A percentile compares a stretch with the other conserved stretches of the same genome.
Evolutionary conservation across 2,888 invertebrate species (phyloP).

Genomic region (Vannuccia rotundouncinata): DNA sequence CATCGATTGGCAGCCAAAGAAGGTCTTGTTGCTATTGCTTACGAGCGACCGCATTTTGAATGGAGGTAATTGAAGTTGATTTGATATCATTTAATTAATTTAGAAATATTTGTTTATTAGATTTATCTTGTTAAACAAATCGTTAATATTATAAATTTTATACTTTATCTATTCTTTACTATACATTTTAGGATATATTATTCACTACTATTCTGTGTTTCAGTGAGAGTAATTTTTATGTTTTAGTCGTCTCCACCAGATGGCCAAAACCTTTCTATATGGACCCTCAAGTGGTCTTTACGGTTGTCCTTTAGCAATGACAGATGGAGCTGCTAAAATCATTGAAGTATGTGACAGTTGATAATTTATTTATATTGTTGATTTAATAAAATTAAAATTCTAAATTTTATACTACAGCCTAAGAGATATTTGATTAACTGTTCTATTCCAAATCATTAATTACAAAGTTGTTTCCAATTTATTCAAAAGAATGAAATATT

Average conservation of each 20-base stretch:
- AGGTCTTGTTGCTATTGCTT: conserved; percentile 59
- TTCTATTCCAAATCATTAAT: too few relatives aligned
- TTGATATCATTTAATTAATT: neutral
- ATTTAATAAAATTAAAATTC: neutral
- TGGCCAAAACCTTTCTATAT: conserved; percentile 59
- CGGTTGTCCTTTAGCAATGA: conserved; percentile 62
- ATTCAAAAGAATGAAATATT: too few relatives aligned
- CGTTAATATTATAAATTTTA: too few relatives aligned
- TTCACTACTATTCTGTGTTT: too few relatives aligned
- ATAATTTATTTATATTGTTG: neutral
- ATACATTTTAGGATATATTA: too few relatives aligned
- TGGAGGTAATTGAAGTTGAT: conserved; percentile 47
- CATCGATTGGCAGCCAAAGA: conserved; percentile 60
- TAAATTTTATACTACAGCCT: too few relatives aligned
- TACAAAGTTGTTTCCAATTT: too few relatives aligned
- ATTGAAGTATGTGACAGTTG: conserved; percentile 50
- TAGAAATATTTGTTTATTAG: neutral
- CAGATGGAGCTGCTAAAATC: conserved; percentile 62
- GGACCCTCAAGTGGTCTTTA: conserved; percentile 60
- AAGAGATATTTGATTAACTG: too few relatives aligned
- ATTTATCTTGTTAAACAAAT: neutral
- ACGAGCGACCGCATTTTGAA: conserved; percentile 55
- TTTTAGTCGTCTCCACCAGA: conserved; percentile 58
- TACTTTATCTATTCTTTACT: too few relatives aligned
- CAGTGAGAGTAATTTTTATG: too few relatives aligned